phyloP scores from a whole-genome alignment of 2,113 vertebrate genomes.

The Spea multiplicata region DNA sequence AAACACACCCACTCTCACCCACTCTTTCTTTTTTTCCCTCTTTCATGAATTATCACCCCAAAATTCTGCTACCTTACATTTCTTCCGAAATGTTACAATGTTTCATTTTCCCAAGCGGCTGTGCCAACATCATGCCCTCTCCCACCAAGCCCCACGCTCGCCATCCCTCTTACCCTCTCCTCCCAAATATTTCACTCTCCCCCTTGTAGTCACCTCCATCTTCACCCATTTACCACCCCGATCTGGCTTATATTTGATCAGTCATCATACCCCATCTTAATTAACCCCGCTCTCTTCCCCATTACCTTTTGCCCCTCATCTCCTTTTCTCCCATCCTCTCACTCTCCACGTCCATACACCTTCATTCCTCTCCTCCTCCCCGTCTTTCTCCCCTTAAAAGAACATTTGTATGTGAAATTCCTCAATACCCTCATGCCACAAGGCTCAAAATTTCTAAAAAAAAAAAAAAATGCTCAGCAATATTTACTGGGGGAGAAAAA shows the following conservation, averaged over 20 bases:
- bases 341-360: background rate
- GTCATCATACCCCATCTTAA: too few relatives aligned
- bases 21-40: constrained; percentile 11
- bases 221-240: background rate
- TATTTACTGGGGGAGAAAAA: background rate
- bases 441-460: background rate
- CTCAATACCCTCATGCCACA: constrained; percentile 7
- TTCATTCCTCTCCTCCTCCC: background rate
- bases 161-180: background rate
- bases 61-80: background rate
- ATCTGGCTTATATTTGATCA: too few relatives aligned
- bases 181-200: background rate
- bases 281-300: too few relatives aligned
- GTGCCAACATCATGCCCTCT: background rate
- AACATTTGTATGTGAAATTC: constrained; percentile 22
- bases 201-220: background rate
- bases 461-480: background rate
- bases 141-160: background rate
- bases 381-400: background rate
- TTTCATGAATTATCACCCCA: background rate
- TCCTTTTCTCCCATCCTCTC: background rate
- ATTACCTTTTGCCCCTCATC: too few relatives aligned
- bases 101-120: background rate
- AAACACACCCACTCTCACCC: constrained; percentile 43
- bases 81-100: too few relatives aligned